Conservation (phyloP, 2,113 vertebrate species). For the Bubo scandiacus region DNA sequence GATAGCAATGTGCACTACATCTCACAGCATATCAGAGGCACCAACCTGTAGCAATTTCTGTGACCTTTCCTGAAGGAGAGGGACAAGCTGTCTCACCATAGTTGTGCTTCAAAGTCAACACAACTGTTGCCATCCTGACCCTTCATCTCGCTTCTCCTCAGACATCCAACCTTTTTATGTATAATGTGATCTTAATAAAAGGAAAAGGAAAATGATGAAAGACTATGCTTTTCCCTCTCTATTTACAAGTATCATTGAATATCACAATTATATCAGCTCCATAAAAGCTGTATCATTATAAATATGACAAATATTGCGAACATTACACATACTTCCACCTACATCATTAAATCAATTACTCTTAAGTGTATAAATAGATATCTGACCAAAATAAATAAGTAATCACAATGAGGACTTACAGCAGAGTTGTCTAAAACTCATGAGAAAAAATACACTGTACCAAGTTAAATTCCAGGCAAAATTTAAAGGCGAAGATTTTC, state of each 20-base stretch:
- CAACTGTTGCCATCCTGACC: background rate
- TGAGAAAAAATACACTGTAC: background rate
- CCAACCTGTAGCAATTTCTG: background rate
- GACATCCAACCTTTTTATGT: background rate
- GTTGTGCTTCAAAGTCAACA: background rate
- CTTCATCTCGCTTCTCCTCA: background rate
- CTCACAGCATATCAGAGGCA: background rate
- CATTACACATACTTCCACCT: slow-evolving; percentile 1
- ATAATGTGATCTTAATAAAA: background rate
- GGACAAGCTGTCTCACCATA: background rate
- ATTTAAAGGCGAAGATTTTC: slow-evolving; percentile 10
- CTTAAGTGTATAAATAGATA: slow-evolving; percentile 2
- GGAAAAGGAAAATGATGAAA: background rate
- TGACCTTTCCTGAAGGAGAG: background rate
- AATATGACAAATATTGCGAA: background rate
- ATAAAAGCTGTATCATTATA: slow-evolving; percentile 10
- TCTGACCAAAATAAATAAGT: background rate
- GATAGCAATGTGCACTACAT: background rate
- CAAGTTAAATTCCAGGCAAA: slow-evolving; percentile 44
- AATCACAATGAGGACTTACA: background rate
- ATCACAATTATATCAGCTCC: background rate
- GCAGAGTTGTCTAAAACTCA: background rate
- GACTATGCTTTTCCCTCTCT: background rate
- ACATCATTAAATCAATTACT: slow-evolving; percentile 19
- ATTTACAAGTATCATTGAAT: background rate